Percentiles rank a stretch among this genome's conserved stretches.
Conservation (phyloP, 2,797 vertebrate species). For the Mallotus villosus region DNA sequence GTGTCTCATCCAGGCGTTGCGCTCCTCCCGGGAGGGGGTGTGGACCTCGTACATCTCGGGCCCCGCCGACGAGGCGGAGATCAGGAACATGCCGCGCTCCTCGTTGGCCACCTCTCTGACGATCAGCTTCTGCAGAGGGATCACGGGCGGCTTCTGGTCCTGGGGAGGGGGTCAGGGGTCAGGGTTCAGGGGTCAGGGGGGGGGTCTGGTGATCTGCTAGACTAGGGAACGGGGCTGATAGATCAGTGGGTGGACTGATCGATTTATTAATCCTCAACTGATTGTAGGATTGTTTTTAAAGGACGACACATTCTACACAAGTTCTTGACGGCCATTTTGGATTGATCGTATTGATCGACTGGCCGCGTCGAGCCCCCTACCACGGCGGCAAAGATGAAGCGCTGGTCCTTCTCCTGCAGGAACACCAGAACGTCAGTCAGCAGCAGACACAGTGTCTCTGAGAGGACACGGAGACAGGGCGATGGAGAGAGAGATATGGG, state of each 20-base stretch:
- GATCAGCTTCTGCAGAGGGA: slow-evolving; percentile 92
- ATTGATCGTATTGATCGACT: not conserved
- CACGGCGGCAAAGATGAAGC: slow-evolving; percentile 91
- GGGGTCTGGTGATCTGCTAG: too few relatives aligned
- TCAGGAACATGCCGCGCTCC: slow-evolving; percentile 95
- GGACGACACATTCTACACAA: too few relatives aligned
- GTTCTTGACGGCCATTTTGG: too few relatives aligned
- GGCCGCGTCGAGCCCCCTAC: slow-evolving; percentile 68
- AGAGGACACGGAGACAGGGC: not conserved
- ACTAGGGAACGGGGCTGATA: not conserved
- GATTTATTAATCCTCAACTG: not conserved
- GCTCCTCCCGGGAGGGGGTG: slow-evolving; percentile 86
- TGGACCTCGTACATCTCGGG: slow-evolving; percentile 99
- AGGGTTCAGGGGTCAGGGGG: not conserved
- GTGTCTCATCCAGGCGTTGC: slow-evolving; percentile 91
- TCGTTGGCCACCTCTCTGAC: slow-evolving; percentile 97
- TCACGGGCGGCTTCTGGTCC: slow-evolving; percentile 90
- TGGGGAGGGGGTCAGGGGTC: slow-evolving; percentile 40
- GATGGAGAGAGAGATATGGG: not conserved
- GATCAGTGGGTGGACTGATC: too few relatives aligned
- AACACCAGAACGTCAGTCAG: slow-evolving; percentile 90
- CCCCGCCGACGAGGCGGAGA: slow-evolving; percentile 86
- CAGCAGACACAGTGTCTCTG: slow-evolving; percentile 75
- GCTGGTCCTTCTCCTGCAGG: slow-evolving; percentile 97
- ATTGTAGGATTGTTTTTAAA: not conserved